Evolutionary conservation across 2,113 vertebrate genomes (phyloP), one percentile per base, ranked within the genome.

Genomic region (Platycercus adscitus): DNA sequence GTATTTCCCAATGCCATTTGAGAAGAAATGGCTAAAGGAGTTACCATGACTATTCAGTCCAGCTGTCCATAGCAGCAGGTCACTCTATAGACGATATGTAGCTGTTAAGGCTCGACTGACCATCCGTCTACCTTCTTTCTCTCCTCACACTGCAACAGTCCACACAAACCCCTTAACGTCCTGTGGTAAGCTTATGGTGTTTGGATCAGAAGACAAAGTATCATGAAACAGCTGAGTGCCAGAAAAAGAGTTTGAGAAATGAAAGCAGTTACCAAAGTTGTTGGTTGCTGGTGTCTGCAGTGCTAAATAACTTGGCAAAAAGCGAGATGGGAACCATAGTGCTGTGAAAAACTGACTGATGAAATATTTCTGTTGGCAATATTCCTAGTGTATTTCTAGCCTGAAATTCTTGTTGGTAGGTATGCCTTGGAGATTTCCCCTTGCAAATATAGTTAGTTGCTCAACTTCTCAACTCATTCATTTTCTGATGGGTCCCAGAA

Each of bases 281-380:
- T 71, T 91, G 91, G 37, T 75, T 95, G 69, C 81, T 90, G 71
- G 49, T 95, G 72, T 58, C 84, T 87, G 61, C 69, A 65, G 47
- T 35, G 37, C 88, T 78, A 75, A 91, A 75, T 83, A 92, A 81
- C 25, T 81, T 92, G 80, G 33, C 60, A 92, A 90, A 93, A 82
- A 81, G 9, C 0, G 18, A 81, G 43, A 92, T 86, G 65, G 56
- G 78, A 93, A 47, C 80, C 47, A 86, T 41, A 71, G 58, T 47
- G 31, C 56, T 88, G 60, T 58, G 71, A 77, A 91, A 88, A 83
- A 85, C 53, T 89, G 87, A 86, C 50, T 91, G 93, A 50, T 88
- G 19, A 91, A 94, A 92, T 95, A 96, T 81, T 92, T 96, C 79
- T 91, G 33, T 78, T 96, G 93, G 86, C 82, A 94, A 71, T 39